Percentiles rank a stretch among this genome's conserved stretches.
Conservation (phyloP, 2,113 vertebrate genomes). For the Hiodon tergisus region DNA sequence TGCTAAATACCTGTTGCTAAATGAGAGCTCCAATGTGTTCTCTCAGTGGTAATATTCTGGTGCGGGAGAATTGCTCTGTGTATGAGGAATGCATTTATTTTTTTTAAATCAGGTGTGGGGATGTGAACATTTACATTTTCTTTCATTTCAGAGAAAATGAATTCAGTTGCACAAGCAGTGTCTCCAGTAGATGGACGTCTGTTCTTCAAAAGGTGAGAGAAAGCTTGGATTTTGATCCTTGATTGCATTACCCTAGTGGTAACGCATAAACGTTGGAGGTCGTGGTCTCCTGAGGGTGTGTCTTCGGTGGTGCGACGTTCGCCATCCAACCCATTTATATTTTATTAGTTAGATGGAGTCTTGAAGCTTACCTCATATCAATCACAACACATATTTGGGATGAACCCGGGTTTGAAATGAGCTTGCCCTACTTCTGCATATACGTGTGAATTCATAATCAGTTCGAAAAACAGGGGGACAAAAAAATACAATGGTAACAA, state of each 20-base stretch:
- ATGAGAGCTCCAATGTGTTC: not conserved
- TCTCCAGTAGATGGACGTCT: constrained; percentile 25
- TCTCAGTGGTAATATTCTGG: not conserved
- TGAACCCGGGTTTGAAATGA: too few species aligned
- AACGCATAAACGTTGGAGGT: too few species aligned
- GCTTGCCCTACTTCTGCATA: too few species aligned
- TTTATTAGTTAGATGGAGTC: not conserved
- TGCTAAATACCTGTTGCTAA: not conserved
- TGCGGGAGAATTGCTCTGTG: not conserved
- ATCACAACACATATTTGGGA: too few species aligned
- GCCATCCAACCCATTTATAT: not conserved
- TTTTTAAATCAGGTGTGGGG: not conserved
- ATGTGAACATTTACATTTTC: not conserved
- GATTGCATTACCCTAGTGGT: too few species aligned
- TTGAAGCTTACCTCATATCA: too few species aligned
- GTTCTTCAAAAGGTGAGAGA: constrained; percentile 28
- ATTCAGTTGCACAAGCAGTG: constrained; percentile 8
- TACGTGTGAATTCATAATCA: too few species aligned
- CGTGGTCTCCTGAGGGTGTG: too few species aligned
- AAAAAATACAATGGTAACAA: too few species aligned
- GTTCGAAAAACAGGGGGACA: too few species aligned
- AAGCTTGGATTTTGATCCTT: not conserved
- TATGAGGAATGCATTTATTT: not conserved
- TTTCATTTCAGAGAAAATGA: constrained; percentile 22
- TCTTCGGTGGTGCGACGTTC: too few species aligned